Evolutionary conservation across 1,140 invertebrate genomes (phyloP).

Genomic region (Leptinotarsa undecemlineata): DNA sequence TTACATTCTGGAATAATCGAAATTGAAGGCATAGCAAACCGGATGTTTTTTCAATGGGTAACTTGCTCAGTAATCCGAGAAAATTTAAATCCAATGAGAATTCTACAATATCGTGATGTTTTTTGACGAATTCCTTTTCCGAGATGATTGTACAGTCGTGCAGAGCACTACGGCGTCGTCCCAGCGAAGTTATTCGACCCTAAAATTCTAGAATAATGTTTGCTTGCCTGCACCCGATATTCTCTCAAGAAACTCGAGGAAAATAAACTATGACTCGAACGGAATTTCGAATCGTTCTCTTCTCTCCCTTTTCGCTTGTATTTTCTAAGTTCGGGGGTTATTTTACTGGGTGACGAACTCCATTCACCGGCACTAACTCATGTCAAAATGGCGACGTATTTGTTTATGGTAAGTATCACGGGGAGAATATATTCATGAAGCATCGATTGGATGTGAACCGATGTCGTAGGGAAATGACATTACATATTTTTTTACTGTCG

Average conservation of each 20-base stretch:
- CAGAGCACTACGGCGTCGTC: conserved; percentile 7
- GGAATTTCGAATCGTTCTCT: conserved; percentile 6
- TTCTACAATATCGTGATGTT: not conserved
- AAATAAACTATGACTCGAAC: conserved; percentile 29
- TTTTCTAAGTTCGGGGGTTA: conserved; percentile 23
- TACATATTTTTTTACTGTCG: too few relatives aligned
- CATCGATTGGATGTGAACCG: not conserved
- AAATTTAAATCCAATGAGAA: not conserved
- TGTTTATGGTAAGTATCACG: not conserved
- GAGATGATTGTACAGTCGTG: not conserved
- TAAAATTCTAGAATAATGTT: conserved; percentile 46
- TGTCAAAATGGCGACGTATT: conserved; percentile 20
- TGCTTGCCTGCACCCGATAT: conserved; percentile 39
- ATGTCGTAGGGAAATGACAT: not conserved
- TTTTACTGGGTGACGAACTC: conserved; percentile 30
- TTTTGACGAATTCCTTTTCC: not conserved
- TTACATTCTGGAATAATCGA: too few relatives aligned
- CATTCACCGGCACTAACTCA: conserved; percentile 11
- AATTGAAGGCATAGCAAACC: too few relatives aligned
- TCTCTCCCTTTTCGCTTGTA: conserved; percentile 20
- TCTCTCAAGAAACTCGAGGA: conserved; percentile 20
- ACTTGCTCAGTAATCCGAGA: too few relatives aligned
- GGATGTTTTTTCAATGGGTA: too few relatives aligned
- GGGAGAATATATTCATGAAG: not conserved
- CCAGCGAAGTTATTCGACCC: conserved; percentile 35